Percentiles rank a stretch among this genome's conserved stretches.
These are phyloP conservation scores for Alauda arvensis DNA, from an alignment of 2,797 vertebrate species.

Conservation along the genomic window DNA sequence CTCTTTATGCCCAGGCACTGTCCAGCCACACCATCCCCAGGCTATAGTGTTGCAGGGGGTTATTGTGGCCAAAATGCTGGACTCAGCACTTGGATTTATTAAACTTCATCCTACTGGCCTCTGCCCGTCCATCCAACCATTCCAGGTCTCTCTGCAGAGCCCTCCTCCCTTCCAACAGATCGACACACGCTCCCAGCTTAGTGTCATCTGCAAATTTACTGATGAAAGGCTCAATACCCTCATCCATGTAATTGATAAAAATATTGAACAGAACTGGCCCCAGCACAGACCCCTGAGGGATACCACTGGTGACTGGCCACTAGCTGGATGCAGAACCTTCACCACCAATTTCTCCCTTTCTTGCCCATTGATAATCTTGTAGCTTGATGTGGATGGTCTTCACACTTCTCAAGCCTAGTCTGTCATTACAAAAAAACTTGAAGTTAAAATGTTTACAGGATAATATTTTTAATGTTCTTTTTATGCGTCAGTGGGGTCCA, in stretches of 20 bases:
- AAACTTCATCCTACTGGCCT: background rate
- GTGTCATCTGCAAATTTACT: background rate
- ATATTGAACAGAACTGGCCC: background rate
- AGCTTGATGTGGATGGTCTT: background rate
- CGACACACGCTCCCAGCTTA: background rate
- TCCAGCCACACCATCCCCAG: background rate
- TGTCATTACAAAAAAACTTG: background rate
- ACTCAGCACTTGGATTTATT: background rate
- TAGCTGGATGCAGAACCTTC: background rate
- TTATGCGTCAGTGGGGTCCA: background rate
- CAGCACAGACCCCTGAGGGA: background rate
- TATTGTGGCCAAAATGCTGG: background rate
- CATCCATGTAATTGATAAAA: background rate
- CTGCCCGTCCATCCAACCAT: background rate
- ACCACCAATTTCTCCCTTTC: background rate
- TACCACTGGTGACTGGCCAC: background rate
- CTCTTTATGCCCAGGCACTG: background rate
- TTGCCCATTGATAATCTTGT: background rate
- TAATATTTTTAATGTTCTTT: background rate
- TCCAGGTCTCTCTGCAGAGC: background rate
- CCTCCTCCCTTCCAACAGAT: background rate
- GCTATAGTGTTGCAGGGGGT: background rate
- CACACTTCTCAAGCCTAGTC: background rate
- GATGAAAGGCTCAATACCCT: background rate
- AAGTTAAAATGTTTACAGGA: background rate